Base-by-base conservation (phyloP, 2,113 vertebrate species). In the Anas platyrhynchos region DNA sequence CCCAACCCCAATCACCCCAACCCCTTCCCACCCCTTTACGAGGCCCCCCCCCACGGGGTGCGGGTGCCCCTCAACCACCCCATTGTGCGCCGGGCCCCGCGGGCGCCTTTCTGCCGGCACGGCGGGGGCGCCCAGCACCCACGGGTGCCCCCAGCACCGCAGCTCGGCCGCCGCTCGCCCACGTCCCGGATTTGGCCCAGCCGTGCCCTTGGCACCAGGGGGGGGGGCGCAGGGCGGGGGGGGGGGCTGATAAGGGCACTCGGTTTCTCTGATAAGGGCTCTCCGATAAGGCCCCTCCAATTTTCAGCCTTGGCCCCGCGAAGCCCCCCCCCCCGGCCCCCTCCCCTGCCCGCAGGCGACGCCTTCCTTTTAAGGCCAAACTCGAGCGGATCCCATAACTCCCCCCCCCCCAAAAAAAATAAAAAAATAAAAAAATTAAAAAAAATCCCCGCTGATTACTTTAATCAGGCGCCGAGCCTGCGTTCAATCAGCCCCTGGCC, bases 341-440 rank as follows among this genome's bases (percentile, higher is more conserved):
- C 77, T 63, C 77, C 59, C 26, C 65, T n/a, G n/a, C 71, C 62
- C 6, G 9, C 26, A 54, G 58, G 86, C 79, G 8, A 80, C 11
- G 50, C 43, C 36, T 90, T 88, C 96, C 96, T 95, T 97, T 95
- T 96, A 96, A 94, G 96, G 96, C 32, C 32, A 96, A 96, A 92
- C 59, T 63, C n/a, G 48, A 27, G 23, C 0, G 1, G 85, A 34
- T 88, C 56, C 56, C 86, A 36, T 8, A 36, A 8, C 36, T 36
- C 34, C 43, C 43, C 43, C 43, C 41, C 41, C 21, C 29, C 36
- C 36, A 36, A 36, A 36, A 36, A 36, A 36, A 36, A 36, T n/a
- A 36, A 36, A 36, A 36, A 36, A 36, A 8, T 36, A 36, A 36
- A 8, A 80, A 44, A 56, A 76, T n/a, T n/a, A n/a, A n/a, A n/a